Evolutionary conservation across 1,140 invertebrate species (phyloP).

Genomic region (Rhopalosiphum maidis): DNA sequence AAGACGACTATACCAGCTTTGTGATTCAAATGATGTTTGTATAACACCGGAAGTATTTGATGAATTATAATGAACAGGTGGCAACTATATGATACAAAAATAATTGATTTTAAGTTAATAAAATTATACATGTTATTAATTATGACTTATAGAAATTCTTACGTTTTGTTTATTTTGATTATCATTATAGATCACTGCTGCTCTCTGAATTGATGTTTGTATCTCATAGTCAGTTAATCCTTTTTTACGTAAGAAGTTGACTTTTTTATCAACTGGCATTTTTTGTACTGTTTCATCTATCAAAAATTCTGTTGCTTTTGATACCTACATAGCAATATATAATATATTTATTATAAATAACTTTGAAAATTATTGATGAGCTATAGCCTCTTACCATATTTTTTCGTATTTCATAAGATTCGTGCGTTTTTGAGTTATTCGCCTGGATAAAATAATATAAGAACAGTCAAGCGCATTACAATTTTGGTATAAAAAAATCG

Average conservation of each 20-base stretch:
- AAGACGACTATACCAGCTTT: constrained; percentile 6
- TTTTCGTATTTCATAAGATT: background rate
- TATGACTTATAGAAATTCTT: background rate
- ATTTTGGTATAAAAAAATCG: background rate
- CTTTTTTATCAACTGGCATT: background rate
- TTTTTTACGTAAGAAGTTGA: background rate
- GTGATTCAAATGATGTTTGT: background rate
- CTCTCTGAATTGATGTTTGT: background rate
- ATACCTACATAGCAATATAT: constrained; percentile 13
- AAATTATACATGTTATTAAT: background rate
- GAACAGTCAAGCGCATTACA: background rate
- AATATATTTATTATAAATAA: background rate
- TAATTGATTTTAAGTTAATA: background rate
- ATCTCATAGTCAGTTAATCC: constrained; percentile 36
- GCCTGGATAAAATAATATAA: background rate
- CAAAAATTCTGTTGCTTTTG: constrained; percentile 37
- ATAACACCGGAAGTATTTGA: background rate
- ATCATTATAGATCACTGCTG: background rate
- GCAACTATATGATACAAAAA: background rate
- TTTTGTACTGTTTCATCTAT: background rate
- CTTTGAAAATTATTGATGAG: background rate
- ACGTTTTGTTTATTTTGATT: background rate
- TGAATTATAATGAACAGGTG: background rate
- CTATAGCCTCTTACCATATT: background rate
- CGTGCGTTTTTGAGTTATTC: no score